phyloP scores from a whole-genome alignment of 2,113 vertebrate species.

The Mus pahari region DNA sequence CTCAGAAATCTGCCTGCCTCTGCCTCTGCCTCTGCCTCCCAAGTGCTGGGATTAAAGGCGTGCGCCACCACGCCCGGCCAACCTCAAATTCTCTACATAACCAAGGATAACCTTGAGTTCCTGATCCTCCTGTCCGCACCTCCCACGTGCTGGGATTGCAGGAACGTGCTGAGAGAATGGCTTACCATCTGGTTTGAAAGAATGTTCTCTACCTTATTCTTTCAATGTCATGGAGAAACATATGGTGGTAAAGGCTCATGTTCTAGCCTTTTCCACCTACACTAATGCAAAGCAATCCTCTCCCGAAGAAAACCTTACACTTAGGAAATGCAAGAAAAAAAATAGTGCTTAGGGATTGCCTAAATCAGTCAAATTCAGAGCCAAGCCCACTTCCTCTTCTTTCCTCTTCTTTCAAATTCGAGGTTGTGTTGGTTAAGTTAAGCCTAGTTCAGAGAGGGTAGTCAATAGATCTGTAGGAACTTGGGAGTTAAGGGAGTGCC shows the following conservation, averaged over 20 bases:
- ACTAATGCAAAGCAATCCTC: background rate
- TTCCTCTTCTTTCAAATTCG: slow-evolving; percentile 1
- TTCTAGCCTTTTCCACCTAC: background rate
- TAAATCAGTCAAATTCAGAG: slow-evolving; percentile 10
- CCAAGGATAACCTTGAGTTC: background rate
- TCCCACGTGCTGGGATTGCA: background rate
- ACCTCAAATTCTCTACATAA: background rate
- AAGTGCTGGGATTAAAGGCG: too few relatives aligned
- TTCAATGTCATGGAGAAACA: background rate
- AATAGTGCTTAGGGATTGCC: background rate
- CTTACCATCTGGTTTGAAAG: background rate
- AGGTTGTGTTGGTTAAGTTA: background rate
- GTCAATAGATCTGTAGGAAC: background rate
- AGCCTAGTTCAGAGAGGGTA: background rate
- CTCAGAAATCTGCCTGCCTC: too few relatives aligned
- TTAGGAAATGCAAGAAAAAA: background rate
- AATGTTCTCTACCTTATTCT: background rate
- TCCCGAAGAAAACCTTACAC: slow-evolving; percentile 37
- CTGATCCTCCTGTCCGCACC: background rate
- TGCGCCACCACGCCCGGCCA: too few relatives aligned
- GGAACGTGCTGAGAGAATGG: background rate
- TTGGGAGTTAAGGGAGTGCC: background rate
- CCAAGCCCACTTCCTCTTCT: background rate
- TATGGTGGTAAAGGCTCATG: background rate
- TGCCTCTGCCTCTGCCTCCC: too few relatives aligned